Base-by-base conservation (phyloP, 2,888 invertebrate genomes). In the Apomyelois bistriatella region DNA sequence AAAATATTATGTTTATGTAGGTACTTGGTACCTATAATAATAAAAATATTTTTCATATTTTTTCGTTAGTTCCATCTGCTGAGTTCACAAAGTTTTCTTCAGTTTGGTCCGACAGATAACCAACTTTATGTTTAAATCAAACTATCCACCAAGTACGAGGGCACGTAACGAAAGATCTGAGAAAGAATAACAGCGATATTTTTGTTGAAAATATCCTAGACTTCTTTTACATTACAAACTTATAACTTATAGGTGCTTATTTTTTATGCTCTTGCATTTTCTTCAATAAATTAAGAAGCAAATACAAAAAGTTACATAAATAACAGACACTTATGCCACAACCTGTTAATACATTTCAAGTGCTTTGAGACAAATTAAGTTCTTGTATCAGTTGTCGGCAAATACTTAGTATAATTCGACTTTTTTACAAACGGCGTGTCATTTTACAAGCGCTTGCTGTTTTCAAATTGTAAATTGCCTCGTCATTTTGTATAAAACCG, bases 121-220 rank as follows among this genome's bases (percentile, higher is more conserved):
- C 72, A 77, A 80, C 74, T 81, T 81, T 74, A 59, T 66, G 79
- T 76, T 77, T 79, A 79, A 81, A 79, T 80, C 79, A 79, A 77
- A 79, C 70, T 77, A 75, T 66, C 57, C 59, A 58, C 65, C 59
- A 64, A 76, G 66, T 74, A 53, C 53, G 56, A 61, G 67, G 61
- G 66, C 70, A 71, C 71, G 71, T 68, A 59, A 55, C 57, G 58
- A 58, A 57, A 59, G 62, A 68, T 63, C 63, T 72, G 60, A 61
- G 57, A 72, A 74, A 70, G 72, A 72, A 71, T 70, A 70, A 70
- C 63, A 68, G 53, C 52, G 58, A 60, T 46, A 52, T 50, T 55
- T 66, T 65, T 62, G 63, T 65, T 65, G 61, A 56, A 58, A 60
- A 49, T 49, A 52, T 38, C 38, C 12, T 38, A 37, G 38, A 38